Base-by-base conservation (phyloP, 2,888 invertebrate species). In the Aporophyla nigra region DNA sequence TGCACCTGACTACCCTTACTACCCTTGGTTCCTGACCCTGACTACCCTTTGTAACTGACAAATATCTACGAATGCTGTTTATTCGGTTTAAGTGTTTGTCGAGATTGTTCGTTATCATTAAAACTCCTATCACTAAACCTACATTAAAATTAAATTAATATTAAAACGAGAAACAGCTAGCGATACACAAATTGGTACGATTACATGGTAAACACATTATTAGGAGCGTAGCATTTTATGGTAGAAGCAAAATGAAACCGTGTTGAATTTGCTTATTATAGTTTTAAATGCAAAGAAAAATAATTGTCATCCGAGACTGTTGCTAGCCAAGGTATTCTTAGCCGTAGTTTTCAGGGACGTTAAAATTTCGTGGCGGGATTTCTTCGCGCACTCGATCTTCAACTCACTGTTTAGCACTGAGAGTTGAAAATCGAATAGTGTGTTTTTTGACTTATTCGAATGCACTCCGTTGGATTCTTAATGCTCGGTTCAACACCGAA, bases 201-300 rank as follows among this genome's bases (percentile, higher is more conserved):
- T 79, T 58, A 58, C 46, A 54, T 16, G 27, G 66, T 53, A 6
- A 49, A 6, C 21, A 6, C 14, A 0, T 67, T 49, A 24, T 70
- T 27, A 67, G 0, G 0, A 62, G 24, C 70, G 46, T 54, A 40
- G 19, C 43, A 71, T 19, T 19, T 12, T 7, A 24, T 24, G 27
- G 5, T 21, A 14, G 3, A 9, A 27, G 5, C 3, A 51, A 61
- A 74, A 51, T 5, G 0, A 4, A 62, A 54, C 65, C 66, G 61
- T 75, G 19, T 27, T 40, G 19, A 67, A 70, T 40, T 76, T 69
- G 19, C 9, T 69, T 54, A 65, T 16, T 56, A 58, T 12, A 76
- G 33, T 33, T 2, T 33, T 33, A 33, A 74, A 51, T 12, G 21
- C 2, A 49, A 62, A n/a, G 46, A 27, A 68, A 77, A 21, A 19